phyloP scores from a whole-genome alignment of 2,888 invertebrate genomes.

The Keiferia lycopersicella region DNA sequence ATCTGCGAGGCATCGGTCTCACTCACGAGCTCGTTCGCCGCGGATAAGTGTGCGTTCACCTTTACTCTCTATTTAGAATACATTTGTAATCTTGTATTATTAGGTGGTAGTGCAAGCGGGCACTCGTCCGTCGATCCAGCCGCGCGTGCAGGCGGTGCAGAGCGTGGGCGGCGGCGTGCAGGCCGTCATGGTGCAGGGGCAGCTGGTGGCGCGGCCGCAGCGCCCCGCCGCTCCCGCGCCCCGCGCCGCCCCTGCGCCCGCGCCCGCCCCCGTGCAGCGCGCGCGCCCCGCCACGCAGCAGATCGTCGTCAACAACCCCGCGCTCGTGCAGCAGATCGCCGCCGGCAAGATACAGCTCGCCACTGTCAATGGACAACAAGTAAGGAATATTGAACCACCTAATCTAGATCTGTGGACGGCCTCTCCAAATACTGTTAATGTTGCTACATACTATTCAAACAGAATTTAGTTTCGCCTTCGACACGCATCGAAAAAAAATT shows the following conservation, averaged over 20 bases:
- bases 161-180: constrained; percentile 63
- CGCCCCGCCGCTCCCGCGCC: constrained; percentile 49
- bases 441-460: too few relatives aligned
- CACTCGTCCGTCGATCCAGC: constrained; percentile 49
- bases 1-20: too few relatives aligned
- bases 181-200: constrained; percentile 61
- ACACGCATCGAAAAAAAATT: too few relatives aligned
- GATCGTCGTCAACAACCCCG: constrained; percentile 89
- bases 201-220: constrained; percentile 45
- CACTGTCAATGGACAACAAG: constrained; percentile 91
- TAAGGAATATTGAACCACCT: background rate
- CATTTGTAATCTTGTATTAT: background rate
- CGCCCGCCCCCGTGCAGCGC: constrained; percentile 50
- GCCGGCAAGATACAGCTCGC: constrained; percentile 92
- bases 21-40: too few relatives aligned
- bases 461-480: too few relatives aligned
- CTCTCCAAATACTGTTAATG: too few relatives aligned
- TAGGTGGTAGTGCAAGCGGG: constrained; percentile 51
- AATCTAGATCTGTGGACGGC: too few relatives aligned
- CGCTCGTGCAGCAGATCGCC: constrained; percentile 89
- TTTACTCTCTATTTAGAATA: too few relatives aligned
- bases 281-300: constrained; percentile 79
- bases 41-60: too few relatives aligned
- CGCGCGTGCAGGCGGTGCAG: constrained; percentile 37
- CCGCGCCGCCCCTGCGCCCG: constrained; percentile 42